A percentile compares a stretch with the other conserved stretches of the same genome.
Evolutionary conservation across 2,113 vertebrate species (phyloP).

Genomic region (Stigmatopora argus): DNA sequence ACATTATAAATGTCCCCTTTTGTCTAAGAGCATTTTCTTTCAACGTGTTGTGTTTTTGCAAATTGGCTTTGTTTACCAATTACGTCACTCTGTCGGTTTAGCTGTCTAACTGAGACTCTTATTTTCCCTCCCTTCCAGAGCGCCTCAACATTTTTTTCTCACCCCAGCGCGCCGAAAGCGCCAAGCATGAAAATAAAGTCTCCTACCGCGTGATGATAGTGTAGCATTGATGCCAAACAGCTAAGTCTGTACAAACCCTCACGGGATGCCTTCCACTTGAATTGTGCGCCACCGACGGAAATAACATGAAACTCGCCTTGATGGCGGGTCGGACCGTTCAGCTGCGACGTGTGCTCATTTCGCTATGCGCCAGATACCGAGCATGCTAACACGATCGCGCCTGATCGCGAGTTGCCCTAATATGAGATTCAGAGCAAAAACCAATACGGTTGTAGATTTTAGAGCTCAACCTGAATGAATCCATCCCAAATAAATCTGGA

Average conservation of each 20-base stretch:
- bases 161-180: not conserved
- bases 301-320: constrained; percentile 5
- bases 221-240: constrained; percentile 2
- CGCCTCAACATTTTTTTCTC: not conserved
- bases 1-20: not conserved
- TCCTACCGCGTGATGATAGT: not conserved
- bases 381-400: not conserved
- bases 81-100: not conserved
- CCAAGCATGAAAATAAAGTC: not conserved
- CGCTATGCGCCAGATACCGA: not conserved
- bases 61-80: not conserved
- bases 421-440: not conserved
- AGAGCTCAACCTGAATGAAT: not conserved
- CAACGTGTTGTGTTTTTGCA: not conserved
- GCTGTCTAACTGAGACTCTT: not conserved
- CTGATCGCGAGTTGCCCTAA: constrained; percentile 24
- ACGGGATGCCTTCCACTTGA: not conserved
- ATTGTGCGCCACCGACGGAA: not conserved
- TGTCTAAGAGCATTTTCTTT: not conserved
- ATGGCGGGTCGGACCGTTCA: constrained; percentile 7
- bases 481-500: not conserved
- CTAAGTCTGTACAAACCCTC: not conserved
- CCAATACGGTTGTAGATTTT: not conserved
- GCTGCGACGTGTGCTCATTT: constrained; percentile 1
- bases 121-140: not conserved